Percentiles rank a stretch among this genome's conserved stretches.
phyloP scores from a whole-genome alignment of 2,888 invertebrate genomes.

The Archips crataeganus region DNA sequence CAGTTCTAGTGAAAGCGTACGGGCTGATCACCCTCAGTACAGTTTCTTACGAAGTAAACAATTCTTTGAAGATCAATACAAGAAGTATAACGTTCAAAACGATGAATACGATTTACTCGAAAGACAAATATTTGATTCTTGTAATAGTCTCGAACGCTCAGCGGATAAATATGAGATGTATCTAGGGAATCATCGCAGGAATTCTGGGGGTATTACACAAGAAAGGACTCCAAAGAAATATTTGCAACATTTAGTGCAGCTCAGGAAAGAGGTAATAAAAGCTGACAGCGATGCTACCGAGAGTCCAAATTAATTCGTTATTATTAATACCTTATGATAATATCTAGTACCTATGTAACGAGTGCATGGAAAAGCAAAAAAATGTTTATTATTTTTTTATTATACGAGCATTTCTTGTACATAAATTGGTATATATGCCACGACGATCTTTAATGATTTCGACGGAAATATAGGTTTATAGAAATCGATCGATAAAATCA shows the following conservation, averaged over 20 bases:
- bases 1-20: conserved; percentile 53
- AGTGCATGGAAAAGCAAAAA: no score
- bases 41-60: conserved; percentile 50
- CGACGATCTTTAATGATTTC: no score
- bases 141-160: conserved; percentile 64
- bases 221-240: conserved; percentile 83
- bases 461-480: no score
- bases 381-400: no score
- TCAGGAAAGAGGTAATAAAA: conserved; percentile 84
- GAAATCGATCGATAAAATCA: no score
- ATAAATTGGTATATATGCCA: no score
- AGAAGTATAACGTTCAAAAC: conserved; percentile 42
- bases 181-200: conserved; percentile 53
- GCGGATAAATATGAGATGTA: conserved; percentile 68
- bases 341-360: no score
- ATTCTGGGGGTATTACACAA: conserved; percentile 35
- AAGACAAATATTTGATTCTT: conserved; percentile 66
- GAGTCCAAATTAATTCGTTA: conserved; percentile 45
- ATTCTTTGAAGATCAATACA: conserved; percentile 53
- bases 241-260: conserved; percentile 84
- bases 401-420: no score
- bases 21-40: conserved; percentile 45
- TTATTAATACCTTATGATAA: no score
- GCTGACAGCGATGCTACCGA: conserved; percentile 75
- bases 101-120: conserved; percentile 59